Evolutionary conservation across 2,113 vertebrate genomes (phyloP).

Genomic region (Chunga burmeisteri): DNA sequence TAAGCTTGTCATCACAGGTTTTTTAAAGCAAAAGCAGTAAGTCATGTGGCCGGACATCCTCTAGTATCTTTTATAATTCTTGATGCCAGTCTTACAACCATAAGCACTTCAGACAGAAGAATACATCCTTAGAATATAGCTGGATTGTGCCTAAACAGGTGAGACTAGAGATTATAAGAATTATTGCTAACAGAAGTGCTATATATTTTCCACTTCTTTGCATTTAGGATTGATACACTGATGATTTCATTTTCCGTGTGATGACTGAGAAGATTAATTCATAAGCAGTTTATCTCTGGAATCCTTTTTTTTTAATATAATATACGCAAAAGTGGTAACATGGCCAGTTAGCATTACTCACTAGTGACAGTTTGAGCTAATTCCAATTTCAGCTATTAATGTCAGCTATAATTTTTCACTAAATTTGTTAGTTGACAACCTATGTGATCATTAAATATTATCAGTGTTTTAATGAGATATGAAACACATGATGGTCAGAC

Average conservation of each 20-base stretch:
- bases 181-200: neutral
- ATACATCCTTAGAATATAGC: neutral
- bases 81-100: neutral
- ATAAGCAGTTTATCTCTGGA: neutral
- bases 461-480: conserved; percentile 50
- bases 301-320: neutral
- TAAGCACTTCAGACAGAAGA: neutral
- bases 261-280: neutral
- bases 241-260: neutral
- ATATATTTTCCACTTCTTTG: neutral
- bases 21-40: neutral
- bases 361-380: conserved; percentile 24
- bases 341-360: neutral
- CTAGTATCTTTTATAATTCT: neutral
- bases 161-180: neutral
- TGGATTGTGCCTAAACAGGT: neutral
- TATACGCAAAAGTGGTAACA: neutral
- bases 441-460: conserved; percentile 52
- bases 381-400: neutral
- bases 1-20: neutral
- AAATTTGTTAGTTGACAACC: conserved; percentile 62
- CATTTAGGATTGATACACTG: neutral
- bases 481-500: conserved; percentile 28
- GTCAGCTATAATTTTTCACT: conserved; percentile 40
- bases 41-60: neutral